phyloP scores from a whole-genome alignment of 2,113 vertebrate genomes.

The Argyrosomus japonicus region DNA sequence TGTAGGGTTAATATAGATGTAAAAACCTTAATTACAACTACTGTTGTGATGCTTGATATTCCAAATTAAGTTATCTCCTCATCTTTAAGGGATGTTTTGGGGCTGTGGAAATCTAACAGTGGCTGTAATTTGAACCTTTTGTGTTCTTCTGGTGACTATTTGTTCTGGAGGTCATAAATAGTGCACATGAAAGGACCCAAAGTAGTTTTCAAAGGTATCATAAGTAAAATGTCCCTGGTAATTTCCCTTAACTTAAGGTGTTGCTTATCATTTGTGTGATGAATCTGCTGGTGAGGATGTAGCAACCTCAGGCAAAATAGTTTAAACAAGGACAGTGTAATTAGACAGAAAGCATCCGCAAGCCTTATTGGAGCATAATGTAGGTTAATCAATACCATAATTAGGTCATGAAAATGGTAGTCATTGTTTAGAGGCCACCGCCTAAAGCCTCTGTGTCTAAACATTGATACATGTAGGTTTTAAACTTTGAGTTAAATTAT shows the following conservation, averaged over 20 bases:
- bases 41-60: neutral
- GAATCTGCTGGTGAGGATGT: conserved; percentile 13
- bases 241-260: conserved; percentile 19
- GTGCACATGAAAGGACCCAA: neutral
- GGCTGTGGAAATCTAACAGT: neutral
- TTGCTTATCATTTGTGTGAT: conserved; percentile 9
- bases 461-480: neutral
- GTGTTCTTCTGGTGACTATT: neutral
- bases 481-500: neutral
- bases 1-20: neutral
- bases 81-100: neutral
- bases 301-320: conserved; percentile 41
- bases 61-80: neutral
- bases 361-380: conserved; percentile 57
- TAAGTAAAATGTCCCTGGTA: neutral
- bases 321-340: conserved; percentile 59
- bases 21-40: neutral
- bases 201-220: neutral
- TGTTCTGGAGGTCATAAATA: neutral
- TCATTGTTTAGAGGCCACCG: conserved; percentile 36
- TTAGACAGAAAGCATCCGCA: conserved; percentile 50
- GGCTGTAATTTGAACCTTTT: neutral
- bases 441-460: neutral
- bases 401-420: conserved; percentile 65
- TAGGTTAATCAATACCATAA: conserved; percentile 80